Evolutionary conservation across 2,888 invertebrate genomes (phyloP).

Genomic region (Oscheius sp.): DNA sequence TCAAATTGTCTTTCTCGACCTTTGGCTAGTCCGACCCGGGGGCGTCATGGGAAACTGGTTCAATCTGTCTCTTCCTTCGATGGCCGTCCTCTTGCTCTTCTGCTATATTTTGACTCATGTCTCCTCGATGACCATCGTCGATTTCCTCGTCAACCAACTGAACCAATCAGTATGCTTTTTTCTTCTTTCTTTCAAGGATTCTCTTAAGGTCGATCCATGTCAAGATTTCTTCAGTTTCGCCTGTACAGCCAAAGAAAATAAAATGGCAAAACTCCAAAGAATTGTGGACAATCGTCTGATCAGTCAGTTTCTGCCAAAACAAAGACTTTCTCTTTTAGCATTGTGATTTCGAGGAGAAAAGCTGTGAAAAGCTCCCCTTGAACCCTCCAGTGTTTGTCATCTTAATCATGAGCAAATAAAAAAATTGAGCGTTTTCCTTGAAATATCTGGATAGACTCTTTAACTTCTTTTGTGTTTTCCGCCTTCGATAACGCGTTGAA

Average conservation of each 20-base stretch:
- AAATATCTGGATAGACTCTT: neutral
- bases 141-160: neutral
- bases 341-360: too few species aligned
- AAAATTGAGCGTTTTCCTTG: too few species aligned
- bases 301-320: neutral
- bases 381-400: too few species aligned
- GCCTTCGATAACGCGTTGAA: neutral
- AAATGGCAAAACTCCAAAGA: slow-evolving; percentile 6
- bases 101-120: neutral
- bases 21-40: neutral
- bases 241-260: slow-evolving; percentile 4
- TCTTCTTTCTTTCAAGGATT: neutral
- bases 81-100: neutral
- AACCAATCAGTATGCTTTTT: neutral
- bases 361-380: too few species aligned
- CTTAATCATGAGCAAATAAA: neutral
- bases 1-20: slow-evolving; percentile 1
- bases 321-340: neutral
- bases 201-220: slow-evolving; percentile 8
- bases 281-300: slow-evolving; percentile 14
- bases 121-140: neutral
- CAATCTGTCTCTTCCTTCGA: neutral
- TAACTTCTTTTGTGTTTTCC: neutral
- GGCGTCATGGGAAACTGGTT: neutral
- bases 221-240: slow-evolving; percentile 1